phyloP scores from a whole-genome alignment of 2,888 invertebrate genomes.

The Nephrocerus scutellatus region DNA sequence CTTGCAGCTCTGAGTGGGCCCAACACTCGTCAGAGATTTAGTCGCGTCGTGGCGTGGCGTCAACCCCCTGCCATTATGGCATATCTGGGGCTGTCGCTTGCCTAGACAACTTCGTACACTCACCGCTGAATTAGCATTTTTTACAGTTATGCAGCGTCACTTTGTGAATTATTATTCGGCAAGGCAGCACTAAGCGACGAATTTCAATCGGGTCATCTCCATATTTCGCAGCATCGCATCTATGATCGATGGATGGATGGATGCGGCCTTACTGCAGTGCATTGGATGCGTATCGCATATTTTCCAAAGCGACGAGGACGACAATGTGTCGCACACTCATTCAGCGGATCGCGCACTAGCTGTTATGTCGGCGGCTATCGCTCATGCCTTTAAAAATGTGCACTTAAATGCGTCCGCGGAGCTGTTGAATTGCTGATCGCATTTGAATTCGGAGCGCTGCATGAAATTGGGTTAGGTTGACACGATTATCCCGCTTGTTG shows the following conservation, averaged over 20 bases:
- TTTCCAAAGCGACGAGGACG: too few species aligned
- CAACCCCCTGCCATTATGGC: conserved; percentile 20
- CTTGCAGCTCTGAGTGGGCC: conserved; percentile 6
- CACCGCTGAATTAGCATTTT: conserved; percentile 19
- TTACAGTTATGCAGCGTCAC: too few species aligned
- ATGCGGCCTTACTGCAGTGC: too few species aligned
- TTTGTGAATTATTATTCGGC: too few species aligned
- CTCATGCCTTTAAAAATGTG: conserved; percentile 11
- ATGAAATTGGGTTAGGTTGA: conserved; percentile 20
- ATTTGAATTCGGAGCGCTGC: too few species aligned
- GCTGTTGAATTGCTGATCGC: conserved; percentile 3
- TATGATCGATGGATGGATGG: too few species aligned
- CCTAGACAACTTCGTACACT: conserved; percentile 12
- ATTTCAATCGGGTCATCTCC: conserved; percentile 21
- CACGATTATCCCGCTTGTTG: too few species aligned
- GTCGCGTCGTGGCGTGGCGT: conserved; percentile 13
- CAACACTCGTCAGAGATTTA: too few species aligned
- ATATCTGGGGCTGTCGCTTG: conserved; percentile 19
- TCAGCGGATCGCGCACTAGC: conserved; percentile 9
- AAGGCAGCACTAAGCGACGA: conserved; percentile 13
- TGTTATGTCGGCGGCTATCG: too few species aligned
- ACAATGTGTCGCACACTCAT: conserved; percentile 13
- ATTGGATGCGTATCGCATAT: too few species aligned
- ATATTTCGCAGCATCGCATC: conserved; percentile 15
- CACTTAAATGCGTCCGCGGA: conserved; percentile 9